A percentile compares a stretch with the other conserved stretches of the same genome.
Evolutionary conservation across 1,140 invertebrate species (phyloP).

Genomic region (Heliconius eleuchia): DNA sequence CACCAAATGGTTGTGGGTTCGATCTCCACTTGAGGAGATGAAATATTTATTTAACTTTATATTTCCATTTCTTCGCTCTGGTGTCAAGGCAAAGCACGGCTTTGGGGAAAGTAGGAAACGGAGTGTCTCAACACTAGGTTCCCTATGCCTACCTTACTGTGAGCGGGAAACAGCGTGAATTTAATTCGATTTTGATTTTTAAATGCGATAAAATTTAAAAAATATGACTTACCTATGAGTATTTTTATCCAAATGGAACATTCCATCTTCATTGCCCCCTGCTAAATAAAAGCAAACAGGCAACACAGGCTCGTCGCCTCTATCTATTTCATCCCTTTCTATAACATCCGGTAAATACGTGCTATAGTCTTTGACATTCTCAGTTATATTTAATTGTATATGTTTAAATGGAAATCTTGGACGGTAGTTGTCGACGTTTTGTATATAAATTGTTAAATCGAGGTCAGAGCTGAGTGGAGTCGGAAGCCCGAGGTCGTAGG

Average conservation of each 20-base stretch:
- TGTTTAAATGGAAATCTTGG: constrained; percentile 91
- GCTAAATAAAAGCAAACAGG: constrained; percentile 95
- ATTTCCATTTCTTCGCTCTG: no score
- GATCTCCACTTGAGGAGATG: no score
- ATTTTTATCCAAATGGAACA: constrained; percentile 88
- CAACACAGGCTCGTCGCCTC: constrained; percentile 87
- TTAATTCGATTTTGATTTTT: no score
- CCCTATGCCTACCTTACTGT: no score
- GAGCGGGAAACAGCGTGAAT: no score
- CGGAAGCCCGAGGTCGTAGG: constrained; percentile 92
- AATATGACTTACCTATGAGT: constrained; percentile 84
- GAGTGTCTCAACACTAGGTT: no score
- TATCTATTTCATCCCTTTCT: constrained; percentile 91
- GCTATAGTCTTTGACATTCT: constrained; percentile 87
- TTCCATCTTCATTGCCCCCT: constrained; percentile 87
- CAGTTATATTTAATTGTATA: constrained; percentile 90
- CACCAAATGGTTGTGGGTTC: no score
- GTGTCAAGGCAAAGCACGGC: no score
- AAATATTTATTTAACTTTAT: no score
- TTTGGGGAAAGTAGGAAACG: no score
- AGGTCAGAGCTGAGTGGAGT: constrained; percentile 93
- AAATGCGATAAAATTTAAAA: not conserved
- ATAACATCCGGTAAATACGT: constrained; percentile 90
- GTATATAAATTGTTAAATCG: constrained; percentile 94
- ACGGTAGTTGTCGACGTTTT: constrained; percentile 94